Base-by-base conservation (phyloP, 2,113 vertebrate genomes). In the Neodontobutis hainanensis region DNA sequence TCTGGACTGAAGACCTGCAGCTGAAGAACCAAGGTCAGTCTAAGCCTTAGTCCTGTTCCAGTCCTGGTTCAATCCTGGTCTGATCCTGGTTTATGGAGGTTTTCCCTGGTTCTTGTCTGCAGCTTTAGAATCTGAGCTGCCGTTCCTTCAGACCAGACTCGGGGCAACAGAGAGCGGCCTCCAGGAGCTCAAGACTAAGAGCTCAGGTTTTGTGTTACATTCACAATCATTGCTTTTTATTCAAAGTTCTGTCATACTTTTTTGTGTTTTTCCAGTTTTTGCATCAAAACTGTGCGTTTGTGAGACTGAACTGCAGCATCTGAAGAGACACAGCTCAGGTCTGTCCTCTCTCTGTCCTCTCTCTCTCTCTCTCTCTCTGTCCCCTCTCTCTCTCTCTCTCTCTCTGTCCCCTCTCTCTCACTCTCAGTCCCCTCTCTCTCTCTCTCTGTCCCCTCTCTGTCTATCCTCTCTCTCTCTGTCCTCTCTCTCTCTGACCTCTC, bases 141-240 rank as follows among this genome's bases (percentile, higher is more conserved):
- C 80, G 0, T 87, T 86, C 73, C 75, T 88, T 52, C 78, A 77
- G 74, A 82, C 52, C 0, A 82, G 88, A 66, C 80, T 90, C 61
- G 71, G 87, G 7, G 83, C 80, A 1, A 85, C 61, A 0, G 88
- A 90, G 66, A 78, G 3, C 36, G 65, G 69, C 0, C 62, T 90
- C 68, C 87, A 88, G 11, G 75, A 86, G 70, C 85, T 90, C 60
- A 85, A 59, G 75, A 86, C 77, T 61, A 87, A 81, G 75, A 85
- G 34, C 0, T 4, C 85, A 84, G 85, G 88, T n/a, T n/a, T n/a
- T n/a, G n/a, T n/a, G n/a, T n/a, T n/a, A n/a, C n/a, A n/a, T n/a
- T n/a, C 19, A 27, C 19, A 27, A 27, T 27, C 19, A 27, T 27
- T 27, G 1, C 1, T 27, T 27, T 27, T 27, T 27, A 2, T 27